These are phyloP conservation scores for Chrysocyon brachyurus DNA, from an alignment of 2,797 vertebrate species.

Conservation along the genomic window DNA sequence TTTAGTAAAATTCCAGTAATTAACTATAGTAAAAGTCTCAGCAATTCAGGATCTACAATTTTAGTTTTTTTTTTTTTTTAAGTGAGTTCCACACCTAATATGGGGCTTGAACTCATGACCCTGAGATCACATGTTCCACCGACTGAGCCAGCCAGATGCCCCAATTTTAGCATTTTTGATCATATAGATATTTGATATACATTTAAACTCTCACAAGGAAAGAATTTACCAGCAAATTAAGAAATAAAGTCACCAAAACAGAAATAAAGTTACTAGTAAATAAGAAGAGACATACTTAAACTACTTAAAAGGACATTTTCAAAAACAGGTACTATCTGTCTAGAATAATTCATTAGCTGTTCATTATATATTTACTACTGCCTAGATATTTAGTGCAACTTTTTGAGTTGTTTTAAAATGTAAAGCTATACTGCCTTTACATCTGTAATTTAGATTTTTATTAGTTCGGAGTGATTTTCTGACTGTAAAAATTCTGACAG, in stretches of 20 bases:
- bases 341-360: background rate
- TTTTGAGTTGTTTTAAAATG: slow-evolving; percentile 35
- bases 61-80: background rate
- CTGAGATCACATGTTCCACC: background rate
- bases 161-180: background rate
- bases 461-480: background rate
- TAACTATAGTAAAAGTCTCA: background rate
- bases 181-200: background rate
- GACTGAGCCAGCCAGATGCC: background rate
- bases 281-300: background rate
- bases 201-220: slow-evolving; percentile 6
- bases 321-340: slow-evolving; percentile 1
- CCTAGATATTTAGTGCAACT: background rate
- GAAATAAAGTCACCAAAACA: background rate
- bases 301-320: slow-evolving; percentile 1
- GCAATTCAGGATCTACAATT: background rate
- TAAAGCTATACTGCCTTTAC: background rate
- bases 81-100: background rate
- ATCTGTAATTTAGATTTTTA: slow-evolving; percentile 24
- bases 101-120: background rate
- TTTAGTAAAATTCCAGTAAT: slow-evolving; percentile 45
- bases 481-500: slow-evolving; percentile 44
- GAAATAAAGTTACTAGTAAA: background rate
- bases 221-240: background rate
- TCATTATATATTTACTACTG: background rate